These are phyloP conservation scores for Magallana gigas DNA, from an alignment of 1,140 invertebrate species.

Conservation along the genomic window DNA sequence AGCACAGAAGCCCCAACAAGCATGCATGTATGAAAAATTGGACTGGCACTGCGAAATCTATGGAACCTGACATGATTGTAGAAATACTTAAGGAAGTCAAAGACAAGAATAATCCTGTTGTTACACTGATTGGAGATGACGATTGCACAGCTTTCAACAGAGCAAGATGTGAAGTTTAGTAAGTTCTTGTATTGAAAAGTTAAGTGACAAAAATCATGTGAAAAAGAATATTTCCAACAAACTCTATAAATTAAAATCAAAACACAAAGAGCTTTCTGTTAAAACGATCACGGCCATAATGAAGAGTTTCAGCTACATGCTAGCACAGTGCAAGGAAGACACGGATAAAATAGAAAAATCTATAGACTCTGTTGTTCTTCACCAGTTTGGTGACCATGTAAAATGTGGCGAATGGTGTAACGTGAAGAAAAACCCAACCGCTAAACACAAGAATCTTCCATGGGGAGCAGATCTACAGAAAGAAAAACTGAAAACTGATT, in stretches of 20 bases:
- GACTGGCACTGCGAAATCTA: conserved; percentile 4
- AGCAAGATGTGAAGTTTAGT: conserved; percentile 34
- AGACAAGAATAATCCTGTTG: conserved; percentile 38
- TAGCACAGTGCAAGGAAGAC: not conserved
- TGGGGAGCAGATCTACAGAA: not conserved
- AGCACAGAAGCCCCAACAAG: not conserved
- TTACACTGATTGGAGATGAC: conserved; percentile 49
- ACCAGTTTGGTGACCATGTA: not conserved
- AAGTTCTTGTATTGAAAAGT: conserved; percentile 13
- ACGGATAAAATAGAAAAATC: not conserved
- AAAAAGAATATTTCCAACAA: conserved; percentile 46
- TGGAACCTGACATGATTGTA: conserved; percentile 47
- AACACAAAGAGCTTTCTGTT: conserved; percentile 40
- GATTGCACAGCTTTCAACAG: conserved; percentile 40
- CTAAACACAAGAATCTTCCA: conserved; percentile 4
- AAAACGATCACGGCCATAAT: not conserved
- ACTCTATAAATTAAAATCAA: conserved; percentile 42
- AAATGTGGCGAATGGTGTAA: not conserved
- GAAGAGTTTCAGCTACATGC: not conserved
- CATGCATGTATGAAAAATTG: conserved; percentile 37
- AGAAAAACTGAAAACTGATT: too few relatives aligned
- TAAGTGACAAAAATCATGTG: conserved; percentile 50
- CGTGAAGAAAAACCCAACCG: not conserved
- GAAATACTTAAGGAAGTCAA: conserved; percentile 39
- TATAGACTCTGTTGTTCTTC: not conserved